Percentiles rank a stretch among this genome's conserved stretches.
These are phyloP conservation scores for Phalacrocorax pelagicus DNA, from an alignment of 2,113 vertebrate species.

Conservation along the genomic window DNA sequence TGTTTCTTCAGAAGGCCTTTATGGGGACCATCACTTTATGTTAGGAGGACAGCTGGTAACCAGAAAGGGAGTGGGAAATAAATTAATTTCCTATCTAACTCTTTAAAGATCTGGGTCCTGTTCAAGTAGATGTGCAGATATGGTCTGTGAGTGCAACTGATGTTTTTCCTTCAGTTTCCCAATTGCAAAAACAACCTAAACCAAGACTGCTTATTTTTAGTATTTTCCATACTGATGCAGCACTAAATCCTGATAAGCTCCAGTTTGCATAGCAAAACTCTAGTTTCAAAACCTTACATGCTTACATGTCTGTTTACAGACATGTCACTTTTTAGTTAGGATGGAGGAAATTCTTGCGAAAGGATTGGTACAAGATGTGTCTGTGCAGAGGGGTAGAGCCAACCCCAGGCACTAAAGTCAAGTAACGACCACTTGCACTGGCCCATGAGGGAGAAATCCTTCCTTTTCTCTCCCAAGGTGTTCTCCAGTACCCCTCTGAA, in stretches of 20 bases:
- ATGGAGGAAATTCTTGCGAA: not conserved
- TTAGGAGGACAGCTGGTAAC: slow-evolving; percentile 62
- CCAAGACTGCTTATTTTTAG: not conserved
- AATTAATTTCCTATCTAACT: slow-evolving; percentile 69
- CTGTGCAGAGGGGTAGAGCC: not conserved
- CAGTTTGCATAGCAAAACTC: not conserved
- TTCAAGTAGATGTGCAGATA: slow-evolving; percentile 42
- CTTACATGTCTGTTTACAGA: not conserved
- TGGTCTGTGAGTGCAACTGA: not conserved
- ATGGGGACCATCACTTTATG: slow-evolving; percentile 43
- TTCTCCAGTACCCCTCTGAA: slow-evolving; percentile 28
- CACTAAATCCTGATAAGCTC: not conserved
- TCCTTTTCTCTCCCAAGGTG: slow-evolving; percentile 33
- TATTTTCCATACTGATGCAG: not conserved
- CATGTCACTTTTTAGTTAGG: not conserved
- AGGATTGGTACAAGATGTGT: not conserved
- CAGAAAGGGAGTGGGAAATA: slow-evolving; percentile 66
- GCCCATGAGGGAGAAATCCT: not conserved
- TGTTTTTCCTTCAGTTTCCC: not conserved
- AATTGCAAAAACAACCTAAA: not conserved
- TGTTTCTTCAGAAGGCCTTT: slow-evolving; percentile 65
- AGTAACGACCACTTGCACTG: not conserved
- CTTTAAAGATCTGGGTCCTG: slow-evolving; percentile 56
- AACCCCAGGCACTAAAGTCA: not conserved
- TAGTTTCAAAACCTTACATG: not conserved